Evolutionary conservation across 2,888 invertebrate genomes (phyloP).

Genomic region (Zeuzera pyrina): DNA sequence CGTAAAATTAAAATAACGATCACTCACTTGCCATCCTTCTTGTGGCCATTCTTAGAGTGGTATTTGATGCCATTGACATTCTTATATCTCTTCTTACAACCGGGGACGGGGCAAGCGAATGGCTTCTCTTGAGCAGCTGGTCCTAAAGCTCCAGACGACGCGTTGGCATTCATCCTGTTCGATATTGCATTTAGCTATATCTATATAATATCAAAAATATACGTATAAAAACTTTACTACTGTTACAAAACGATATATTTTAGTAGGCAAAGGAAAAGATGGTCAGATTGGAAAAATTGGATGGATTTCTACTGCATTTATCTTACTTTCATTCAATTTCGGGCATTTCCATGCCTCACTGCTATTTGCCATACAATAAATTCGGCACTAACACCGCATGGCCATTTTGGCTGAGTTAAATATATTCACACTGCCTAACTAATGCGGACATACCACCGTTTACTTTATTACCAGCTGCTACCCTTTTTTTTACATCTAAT

Average conservation of each 20-base stretch:
- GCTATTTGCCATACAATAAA: no score
- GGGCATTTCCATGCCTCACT: no score
- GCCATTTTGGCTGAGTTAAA: no score
- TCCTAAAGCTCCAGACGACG: conserved; percentile 42
- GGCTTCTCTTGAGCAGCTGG: conserved; percentile 79
- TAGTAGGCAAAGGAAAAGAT: not conserved
- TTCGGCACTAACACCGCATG: no score
- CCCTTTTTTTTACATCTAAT: no score
- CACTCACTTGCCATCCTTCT: conserved; percentile 85
- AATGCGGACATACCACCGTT: no score
- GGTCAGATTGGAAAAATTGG: no score
- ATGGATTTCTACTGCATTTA: no score
- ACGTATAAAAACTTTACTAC: not conserved
- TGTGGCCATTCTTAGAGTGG: conserved; percentile 90
- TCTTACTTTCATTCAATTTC: no score
- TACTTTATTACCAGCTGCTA: no score
- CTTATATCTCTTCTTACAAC: conserved; percentile 90
- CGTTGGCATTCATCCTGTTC: conserved; percentile 49
- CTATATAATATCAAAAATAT: not conserved
- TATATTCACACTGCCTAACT: no score
- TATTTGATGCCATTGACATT: conserved; percentile 92
- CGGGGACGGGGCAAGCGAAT: conserved; percentile 88
- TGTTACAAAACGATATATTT: not conserved
- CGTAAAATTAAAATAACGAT: not conserved
- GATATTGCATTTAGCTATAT: no score